Base-by-base conservation (phyloP, 2,797 vertebrate species). In the Sebastes minor region DNA sequence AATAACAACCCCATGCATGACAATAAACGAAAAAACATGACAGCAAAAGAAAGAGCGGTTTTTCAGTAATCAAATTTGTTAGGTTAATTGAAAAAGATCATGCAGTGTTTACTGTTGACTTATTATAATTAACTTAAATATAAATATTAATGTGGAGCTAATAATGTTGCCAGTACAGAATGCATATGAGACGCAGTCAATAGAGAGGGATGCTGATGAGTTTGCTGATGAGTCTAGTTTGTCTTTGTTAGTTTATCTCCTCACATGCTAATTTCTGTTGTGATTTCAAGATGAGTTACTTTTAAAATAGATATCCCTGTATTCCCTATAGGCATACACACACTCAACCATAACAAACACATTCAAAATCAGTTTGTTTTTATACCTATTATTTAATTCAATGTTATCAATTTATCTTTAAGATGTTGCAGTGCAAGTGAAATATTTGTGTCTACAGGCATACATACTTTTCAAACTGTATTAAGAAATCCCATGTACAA, bases 111-210 rank as follows among this genome's bases (percentile, higher is more conserved):
- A 70, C 20, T 85, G 30, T 55, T 57, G 30, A 23, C 27, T 53
- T 28, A 76, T 67, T 35, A 71, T 72, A 46, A 78, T 71, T n/a
- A 72, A 59, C 32, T 33, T 62, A 33, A 62, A 62, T 62, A 20
- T 60, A 35, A 35, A 33, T 20, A 22, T 35, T 22, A 61, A 59
- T 61, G 28, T 61, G 28, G 8, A 32, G 27, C 28, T 30, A n/a
- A 32, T 5, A 11, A 80, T 60, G 57, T 28, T 33, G 56, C 30
- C 49, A 38, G 32, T 72, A 23, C 46, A 76, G 76, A 53, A 60
- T 25, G 6, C 22, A 61, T 27, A 38, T 49, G 13, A 79, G 64
- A 5, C 12, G 28, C 62, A 67, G 4, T 55, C 30, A 78, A 70
- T 52, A 81, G 42, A 71, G 69, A 65, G 25, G n/a, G 32, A 56